Evolutionary conservation across 1,140 invertebrate species (phyloP).

Genomic region (Drosophila navojoa): DNA sequence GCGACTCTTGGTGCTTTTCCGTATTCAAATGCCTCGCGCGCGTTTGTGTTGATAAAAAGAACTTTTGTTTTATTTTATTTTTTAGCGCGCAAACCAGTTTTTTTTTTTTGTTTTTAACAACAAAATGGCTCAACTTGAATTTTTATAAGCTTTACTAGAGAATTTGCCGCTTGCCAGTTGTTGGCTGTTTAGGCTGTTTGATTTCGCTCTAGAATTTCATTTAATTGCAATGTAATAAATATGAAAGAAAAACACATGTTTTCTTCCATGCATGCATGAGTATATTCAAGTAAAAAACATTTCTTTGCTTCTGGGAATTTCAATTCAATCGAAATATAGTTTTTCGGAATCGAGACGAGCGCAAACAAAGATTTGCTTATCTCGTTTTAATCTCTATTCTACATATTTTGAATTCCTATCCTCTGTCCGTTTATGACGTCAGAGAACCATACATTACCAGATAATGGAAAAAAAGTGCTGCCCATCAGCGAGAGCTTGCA

Average conservation of each 20-base stretch:
- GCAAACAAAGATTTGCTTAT: background rate
- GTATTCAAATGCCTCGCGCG: constrained; percentile 16
- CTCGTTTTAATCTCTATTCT: background rate
- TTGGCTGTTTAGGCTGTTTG: constrained; percentile 1
- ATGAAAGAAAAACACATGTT: constrained; percentile 14
- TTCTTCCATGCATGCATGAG: background rate
- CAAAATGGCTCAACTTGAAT: constrained; percentile 2
- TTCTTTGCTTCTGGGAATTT: background rate
- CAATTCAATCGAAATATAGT: background rate
- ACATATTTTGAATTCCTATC: background rate
- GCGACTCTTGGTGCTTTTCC: constrained; percentile 7
- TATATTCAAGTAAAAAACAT: background rate
- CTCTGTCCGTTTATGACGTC: background rate
- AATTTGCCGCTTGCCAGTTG: constrained; percentile 7
- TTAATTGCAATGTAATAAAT: constrained; percentile 25
- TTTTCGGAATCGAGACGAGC: background rate
- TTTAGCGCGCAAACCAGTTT: constrained; percentile 39
- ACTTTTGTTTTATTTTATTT: constrained; percentile 2
- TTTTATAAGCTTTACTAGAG: constrained; percentile 27
- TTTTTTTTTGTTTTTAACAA: constrained; percentile 6
- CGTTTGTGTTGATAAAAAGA: constrained; percentile 3
- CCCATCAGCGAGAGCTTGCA: constrained; percentile 7
- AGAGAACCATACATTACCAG: background rate
- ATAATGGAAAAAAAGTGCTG: constrained; percentile 17
- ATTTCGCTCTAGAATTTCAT: background rate